Conservation (phyloP, 1,140 invertebrate species). For the Babylonia areolata region DNA sequence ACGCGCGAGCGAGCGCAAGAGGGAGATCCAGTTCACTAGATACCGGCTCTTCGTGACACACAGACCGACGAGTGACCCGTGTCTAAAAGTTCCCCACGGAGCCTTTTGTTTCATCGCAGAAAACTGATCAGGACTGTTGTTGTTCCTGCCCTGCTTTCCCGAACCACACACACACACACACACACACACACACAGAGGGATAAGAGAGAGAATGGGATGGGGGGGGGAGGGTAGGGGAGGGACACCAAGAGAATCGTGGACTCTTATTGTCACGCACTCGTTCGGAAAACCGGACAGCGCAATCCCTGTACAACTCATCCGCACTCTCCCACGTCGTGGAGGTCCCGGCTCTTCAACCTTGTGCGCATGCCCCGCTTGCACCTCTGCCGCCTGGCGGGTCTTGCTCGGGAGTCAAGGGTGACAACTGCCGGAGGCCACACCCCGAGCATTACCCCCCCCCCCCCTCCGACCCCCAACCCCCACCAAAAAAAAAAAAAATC, state of each 20-base stretch:
- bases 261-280: neutral
- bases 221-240: neutral
- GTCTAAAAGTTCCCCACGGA: neutral
- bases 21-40: too few relatives aligned
- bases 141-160: neutral
- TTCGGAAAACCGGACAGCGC: neutral
- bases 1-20: too few relatives aligned
- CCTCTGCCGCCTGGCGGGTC: neutral
- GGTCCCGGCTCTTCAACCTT: neutral
- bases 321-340: conserved; percentile 9
- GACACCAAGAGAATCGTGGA: too few relatives aligned
- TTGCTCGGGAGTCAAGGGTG: neutral
- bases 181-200: too few relatives aligned
- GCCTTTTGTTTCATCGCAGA: conserved; percentile 5
- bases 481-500: neutral
- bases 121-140: neutral
- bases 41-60: neutral
- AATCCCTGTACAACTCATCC: neutral
- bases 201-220: neutral
- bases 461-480: too few relatives aligned
- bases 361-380: neutral
- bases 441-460: conserved; percentile 7
- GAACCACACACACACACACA: too few relatives aligned
- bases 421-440: conserved; percentile 4
- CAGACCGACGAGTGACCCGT: neutral